Evolutionary conservation across 2,797 vertebrate species (phyloP).

Genomic region (Perdix hodgsoniae): DNA sequence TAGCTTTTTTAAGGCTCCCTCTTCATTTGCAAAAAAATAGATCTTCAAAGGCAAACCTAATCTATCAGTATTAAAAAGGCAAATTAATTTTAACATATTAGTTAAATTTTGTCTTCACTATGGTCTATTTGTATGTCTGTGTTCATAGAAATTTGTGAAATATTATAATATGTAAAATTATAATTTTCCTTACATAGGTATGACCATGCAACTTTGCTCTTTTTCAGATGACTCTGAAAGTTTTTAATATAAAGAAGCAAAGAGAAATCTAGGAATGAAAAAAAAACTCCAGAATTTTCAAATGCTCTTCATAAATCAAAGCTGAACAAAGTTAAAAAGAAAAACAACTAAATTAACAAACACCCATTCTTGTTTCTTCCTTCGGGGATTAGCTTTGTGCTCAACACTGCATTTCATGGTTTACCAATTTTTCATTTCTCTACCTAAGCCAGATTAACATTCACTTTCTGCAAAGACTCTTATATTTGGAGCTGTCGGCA

Average conservation of each 20-base stretch:
- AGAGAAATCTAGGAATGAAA: neutral
- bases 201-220: neutral
- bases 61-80: neutral
- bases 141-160: neutral
- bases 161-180: neutral
- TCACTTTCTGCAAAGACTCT: constrained; percentile 23
- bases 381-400: constrained; percentile 52
- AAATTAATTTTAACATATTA: fast-evolving
- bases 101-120: neutral
- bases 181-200: neutral
- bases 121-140: neutral
- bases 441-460: constrained; percentile 39
- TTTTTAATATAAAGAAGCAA: neutral
- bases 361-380: neutral
- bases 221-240: neutral
- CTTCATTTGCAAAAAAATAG: neutral
- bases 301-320: neutral
- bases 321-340: neutral
- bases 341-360: neutral
- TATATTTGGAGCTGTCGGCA: neutral
- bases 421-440: constrained; percentile 48
- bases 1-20: neutral
- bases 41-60: neutral
- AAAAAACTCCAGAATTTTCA: neutral
- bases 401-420: constrained; percentile 1